Evolutionary conservation across 2,113 vertebrate species (phyloP).

Genomic region (Chaetodon auriga): DNA sequence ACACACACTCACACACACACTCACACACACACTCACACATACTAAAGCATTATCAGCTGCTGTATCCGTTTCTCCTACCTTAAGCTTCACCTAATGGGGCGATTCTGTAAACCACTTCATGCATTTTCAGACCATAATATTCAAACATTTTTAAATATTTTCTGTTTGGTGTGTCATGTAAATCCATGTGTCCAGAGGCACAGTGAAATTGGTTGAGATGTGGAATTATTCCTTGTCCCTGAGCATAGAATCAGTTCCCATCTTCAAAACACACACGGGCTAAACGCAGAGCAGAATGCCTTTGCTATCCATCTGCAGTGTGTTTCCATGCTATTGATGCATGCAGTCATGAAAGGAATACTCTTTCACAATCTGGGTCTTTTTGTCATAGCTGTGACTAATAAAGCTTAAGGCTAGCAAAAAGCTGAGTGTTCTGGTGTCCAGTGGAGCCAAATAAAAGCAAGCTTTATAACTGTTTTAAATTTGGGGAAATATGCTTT

Average conservation of each 20-base stretch:
- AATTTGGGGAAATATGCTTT: not conserved
- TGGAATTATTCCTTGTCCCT: constrained; percentile 45
- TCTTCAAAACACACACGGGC: constrained; percentile 25
- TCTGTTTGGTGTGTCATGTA: constrained; percentile 38
- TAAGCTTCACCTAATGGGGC: not conserved
- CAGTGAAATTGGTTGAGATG: constrained; percentile 53
- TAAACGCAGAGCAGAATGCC: constrained; percentile 1
- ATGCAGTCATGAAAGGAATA: not conserved
- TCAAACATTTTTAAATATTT: constrained; percentile 33
- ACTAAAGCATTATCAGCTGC: not conserved
- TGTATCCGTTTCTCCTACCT: not conserved
- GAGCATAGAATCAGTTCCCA: constrained; percentile 22
- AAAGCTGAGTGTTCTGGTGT: not conserved
- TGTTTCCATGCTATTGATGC: not conserved
- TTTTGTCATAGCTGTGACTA: not conserved
- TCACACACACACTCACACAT: not conserved
- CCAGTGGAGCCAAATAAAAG: not conserved
- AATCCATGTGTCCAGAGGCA: constrained; percentile 46
- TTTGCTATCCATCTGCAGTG: not conserved
- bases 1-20: not conserved
- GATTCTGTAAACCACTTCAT: not conserved
- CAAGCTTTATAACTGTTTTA: not conserved
- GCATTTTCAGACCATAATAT: constrained; percentile 36
- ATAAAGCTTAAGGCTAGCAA: not conserved
- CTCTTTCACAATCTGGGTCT: not conserved